These are phyloP conservation scores for Micromys minutus DNA, from an alignment of 2,113 vertebrate genomes.

Conservation along the genomic window DNA sequence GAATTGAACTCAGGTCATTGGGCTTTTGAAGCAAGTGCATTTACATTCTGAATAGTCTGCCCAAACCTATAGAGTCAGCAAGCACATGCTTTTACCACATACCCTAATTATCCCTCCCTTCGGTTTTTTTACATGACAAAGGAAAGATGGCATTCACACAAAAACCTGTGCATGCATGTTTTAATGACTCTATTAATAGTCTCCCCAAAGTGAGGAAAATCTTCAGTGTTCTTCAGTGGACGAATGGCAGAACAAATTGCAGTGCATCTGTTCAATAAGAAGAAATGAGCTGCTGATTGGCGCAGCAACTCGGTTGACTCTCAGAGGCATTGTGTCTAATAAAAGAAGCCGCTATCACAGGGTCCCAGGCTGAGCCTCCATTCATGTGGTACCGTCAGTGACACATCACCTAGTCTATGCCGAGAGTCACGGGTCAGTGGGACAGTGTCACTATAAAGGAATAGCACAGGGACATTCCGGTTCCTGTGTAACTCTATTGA, in stretches of 20 bases:
- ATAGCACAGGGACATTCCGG: not conserved
- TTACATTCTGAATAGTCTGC: not conserved
- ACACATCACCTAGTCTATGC: not conserved
- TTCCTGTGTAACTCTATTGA: not conserved
- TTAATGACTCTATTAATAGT: not conserved
- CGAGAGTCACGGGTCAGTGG: not conserved
- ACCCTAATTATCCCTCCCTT: not conserved
- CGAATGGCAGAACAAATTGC: not conserved
- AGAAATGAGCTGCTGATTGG: not conserved
- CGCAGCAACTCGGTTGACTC: not conserved
- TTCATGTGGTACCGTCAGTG: not conserved
- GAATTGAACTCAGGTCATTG: not conserved
- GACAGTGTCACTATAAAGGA: not conserved
- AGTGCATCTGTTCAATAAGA: not conserved
- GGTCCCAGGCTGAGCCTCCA: not conserved
- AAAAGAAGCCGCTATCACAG: not conserved
- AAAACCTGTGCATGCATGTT: not conserved
- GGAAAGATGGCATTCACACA: slow-evolving; percentile 10
- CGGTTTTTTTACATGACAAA: slow-evolving; percentile 46
- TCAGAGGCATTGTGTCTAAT: not conserved
- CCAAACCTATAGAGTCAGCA: not conserved
- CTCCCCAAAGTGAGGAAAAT: not conserved
- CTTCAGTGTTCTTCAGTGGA: not conserved
- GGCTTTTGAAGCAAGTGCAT: not conserved
- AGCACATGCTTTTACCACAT: not conserved